These are phyloP conservation scores for Pomacea canaliculata DNA, from an alignment of 2,888 invertebrate species.

Conservation along the genomic window DNA sequence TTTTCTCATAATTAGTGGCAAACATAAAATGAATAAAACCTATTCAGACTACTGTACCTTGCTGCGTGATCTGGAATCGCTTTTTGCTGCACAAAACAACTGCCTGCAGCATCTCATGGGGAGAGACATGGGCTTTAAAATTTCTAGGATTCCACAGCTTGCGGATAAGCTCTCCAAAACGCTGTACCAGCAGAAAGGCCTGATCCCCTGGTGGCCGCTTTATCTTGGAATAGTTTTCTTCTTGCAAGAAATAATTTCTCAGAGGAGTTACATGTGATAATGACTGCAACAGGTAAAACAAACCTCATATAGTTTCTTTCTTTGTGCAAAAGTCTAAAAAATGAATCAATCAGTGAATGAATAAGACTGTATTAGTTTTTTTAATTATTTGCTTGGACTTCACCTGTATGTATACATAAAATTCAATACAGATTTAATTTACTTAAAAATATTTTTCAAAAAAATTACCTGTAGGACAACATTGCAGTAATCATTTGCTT, in stretches of 20 bases:
- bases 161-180: constrained; percentile 94
- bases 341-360: not conserved
- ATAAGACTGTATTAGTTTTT: no score
- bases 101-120: constrained; percentile 99
- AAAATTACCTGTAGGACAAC: constrained; percentile 88
- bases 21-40: not conserved
- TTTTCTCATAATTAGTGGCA: no score
- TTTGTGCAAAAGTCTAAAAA: not conserved
- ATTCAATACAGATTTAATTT: no score
- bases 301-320: not conserved
- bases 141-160: constrained; percentile 99
- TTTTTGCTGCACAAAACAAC: constrained; percentile 97
- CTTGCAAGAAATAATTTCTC: constrained; percentile 93
- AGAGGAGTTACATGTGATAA: constrained; percentile 94
- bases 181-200: constrained; percentile 84
- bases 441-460: no score
- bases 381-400: no score
- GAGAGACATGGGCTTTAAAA: constrained; percentile 99
- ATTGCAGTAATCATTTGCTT: constrained; percentile 99
- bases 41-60: constrained; percentile 75
- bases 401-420: no score
- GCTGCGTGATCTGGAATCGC: constrained; percentile 97
- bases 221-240: constrained; percentile 86
- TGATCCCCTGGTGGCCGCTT: constrained; percentile 96
- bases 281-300: constrained; percentile 75